Evolutionary conservation across 2,797 vertebrate species (phyloP), one percentile per base, ranked within the genome.

Genomic region (Ambastaia sidthimunki): DNA sequence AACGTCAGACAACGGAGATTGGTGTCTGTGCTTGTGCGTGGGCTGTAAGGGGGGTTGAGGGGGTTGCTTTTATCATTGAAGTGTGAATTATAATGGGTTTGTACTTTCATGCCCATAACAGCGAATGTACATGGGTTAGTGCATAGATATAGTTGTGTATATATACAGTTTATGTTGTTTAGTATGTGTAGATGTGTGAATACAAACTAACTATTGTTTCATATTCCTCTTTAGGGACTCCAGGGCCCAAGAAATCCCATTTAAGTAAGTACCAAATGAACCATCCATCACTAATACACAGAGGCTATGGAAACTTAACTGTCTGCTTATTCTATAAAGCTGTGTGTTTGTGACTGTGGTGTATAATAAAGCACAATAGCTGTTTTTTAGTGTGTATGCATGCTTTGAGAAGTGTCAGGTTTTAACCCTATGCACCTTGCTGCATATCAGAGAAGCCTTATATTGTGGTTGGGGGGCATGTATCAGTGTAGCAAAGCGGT

Each of bases 1-100:
- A 85, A 83, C 82, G 84, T 80, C 79, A 84, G 84, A 71, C 55
- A 80, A 67, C 73, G 79, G 66, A 71, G 83, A 82, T 79, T 50
- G 41, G 21, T 76, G 44, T 74, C 55, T 65, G 50, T 71, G 70
- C 55, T 23, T n/a, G 21, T 77, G 34, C 62, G 62, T 76, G n/a
- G 44, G 50, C 34, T 41, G 59, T 47, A 44, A 48, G 54, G 67
- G 57, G 48, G 31, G 55, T 31, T 62, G 4, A 16, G 5, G 15
- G 57, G 44, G 41, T 44, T 60, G 21, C 16, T 55, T 79, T 75
- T 37, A 55, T 63, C 50, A 41, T 28, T 54, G 31, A 71, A 31
- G 3, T 76, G 57, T 71, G 62, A 69, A 67, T 16, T 19, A 44
- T 68, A 7, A 62, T 71, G 57, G 71, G 21, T 66, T 66, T 57